These are phyloP conservation scores for Polyergus mexicanus DNA, from an alignment of 1,140 invertebrate genomes.

Conservation along the genomic window DNA sequence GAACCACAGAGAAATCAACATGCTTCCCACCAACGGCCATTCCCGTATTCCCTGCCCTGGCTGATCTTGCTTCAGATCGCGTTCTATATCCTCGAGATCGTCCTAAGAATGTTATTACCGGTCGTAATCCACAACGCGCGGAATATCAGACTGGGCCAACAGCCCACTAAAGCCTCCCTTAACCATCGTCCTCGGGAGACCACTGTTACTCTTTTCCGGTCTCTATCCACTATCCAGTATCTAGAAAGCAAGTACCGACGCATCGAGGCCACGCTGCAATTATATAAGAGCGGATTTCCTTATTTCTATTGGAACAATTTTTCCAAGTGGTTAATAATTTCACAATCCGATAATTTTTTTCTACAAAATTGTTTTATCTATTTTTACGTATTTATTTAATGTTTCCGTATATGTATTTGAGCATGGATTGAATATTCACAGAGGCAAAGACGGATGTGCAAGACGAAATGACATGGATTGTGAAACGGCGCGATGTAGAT, in stretches of 20 bases:
- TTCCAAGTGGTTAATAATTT: constrained; percentile 39
- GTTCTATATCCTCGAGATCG: constrained; percentile 67
- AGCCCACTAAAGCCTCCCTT: constrained; percentile 68
- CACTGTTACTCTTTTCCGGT: constrained; percentile 51
- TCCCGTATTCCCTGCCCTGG: constrained; percentile 45
- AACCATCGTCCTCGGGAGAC: constrained; percentile 59
- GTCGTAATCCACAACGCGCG: constrained; percentile 72
- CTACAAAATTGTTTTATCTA: neutral
- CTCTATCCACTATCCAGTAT: constrained; percentile 29
- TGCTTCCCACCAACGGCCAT: constrained; percentile 53
- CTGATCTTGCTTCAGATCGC: constrained; percentile 68
- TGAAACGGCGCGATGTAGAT: constrained; percentile 50
- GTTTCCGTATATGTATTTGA: constrained; percentile 13
- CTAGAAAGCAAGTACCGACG: neutral
- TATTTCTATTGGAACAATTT: constrained; percentile 36
- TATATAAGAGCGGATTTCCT: constrained; percentile 35
- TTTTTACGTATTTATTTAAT: constrained; percentile 13
- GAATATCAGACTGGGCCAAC: constrained; percentile 72
- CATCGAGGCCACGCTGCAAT: constrained; percentile 10
- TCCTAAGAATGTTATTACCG: constrained; percentile 74
- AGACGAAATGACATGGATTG: constrained; percentile 45
- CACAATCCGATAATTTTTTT: constrained; percentile 20
- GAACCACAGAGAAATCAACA: constrained; percentile 55
- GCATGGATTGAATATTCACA: constrained; percentile 52
- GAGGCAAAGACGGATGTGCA: constrained; percentile 35